Evolutionary conservation across 2,113 vertebrate genomes (phyloP).

Genomic region (Centropristis striata): DNA sequence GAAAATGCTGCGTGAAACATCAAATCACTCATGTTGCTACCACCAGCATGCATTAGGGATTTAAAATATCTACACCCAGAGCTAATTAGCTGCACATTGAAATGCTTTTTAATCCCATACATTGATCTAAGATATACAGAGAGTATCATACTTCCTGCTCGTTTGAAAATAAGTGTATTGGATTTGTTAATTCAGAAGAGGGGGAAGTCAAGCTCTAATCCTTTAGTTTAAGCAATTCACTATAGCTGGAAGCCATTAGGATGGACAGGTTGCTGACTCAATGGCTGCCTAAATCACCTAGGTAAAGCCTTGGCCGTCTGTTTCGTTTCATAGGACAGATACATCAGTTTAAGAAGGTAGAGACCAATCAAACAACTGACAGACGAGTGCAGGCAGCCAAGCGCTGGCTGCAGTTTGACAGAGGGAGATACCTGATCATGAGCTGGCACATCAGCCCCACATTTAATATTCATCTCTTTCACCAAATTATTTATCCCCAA

Average conservation of each 20-base stretch:
- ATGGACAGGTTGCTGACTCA: conserved; percentile 63
- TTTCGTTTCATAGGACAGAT: conserved; percentile 54
- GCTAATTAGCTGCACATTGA: not conserved
- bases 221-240: conserved; percentile 20
- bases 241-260: conserved; percentile 43
- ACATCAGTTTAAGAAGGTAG: conserved; percentile 49
- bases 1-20: too few relatives aligned
- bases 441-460: not conserved
- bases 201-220: not conserved
- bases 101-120: not conserved
- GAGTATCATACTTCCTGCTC: not conserved
- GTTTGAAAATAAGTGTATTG: conserved; percentile 4
- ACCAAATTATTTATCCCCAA: conserved; percentile 28
- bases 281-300: conserved; percentile 56
- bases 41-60: not conserved
- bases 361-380: conserved; percentile 40
- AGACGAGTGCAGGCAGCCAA: conserved; percentile 26
- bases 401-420: conserved; percentile 23
- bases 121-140: not conserved
- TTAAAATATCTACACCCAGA: not conserved
- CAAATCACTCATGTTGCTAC: too few relatives aligned
- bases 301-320: conserved; percentile 55
- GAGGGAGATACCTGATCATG: conserved; percentile 36
- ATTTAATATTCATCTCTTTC: conserved; percentile 32
- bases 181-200: not conserved